Evolutionary conservation across 2,797 vertebrate genomes (phyloP).

Genomic region (Rhabdomys pumilio): DNA sequence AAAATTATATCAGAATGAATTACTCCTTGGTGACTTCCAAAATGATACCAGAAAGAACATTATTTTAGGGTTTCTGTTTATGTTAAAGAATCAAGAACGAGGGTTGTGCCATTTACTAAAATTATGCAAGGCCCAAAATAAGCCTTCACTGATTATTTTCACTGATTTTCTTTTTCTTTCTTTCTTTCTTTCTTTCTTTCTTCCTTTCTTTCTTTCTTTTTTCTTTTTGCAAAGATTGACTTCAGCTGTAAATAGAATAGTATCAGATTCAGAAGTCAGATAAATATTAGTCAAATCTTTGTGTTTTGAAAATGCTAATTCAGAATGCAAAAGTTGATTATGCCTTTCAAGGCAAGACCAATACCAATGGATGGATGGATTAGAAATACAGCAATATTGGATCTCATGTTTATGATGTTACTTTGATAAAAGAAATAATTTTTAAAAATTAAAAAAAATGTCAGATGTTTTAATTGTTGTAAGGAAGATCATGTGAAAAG

Average conservation of each 20-base stretch:
- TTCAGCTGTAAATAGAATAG: too few species aligned
- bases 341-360: neutral
- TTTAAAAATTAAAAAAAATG: neutral
- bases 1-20: neutral
- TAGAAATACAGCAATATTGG: neutral
- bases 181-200: too few species aligned
- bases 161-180: too few species aligned
- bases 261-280: too few species aligned
- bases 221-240: neutral
- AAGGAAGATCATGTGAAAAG: neutral
- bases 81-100: neutral
- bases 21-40: conserved; percentile 5
- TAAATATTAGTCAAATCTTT: neutral
- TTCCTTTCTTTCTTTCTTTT: too few species aligned
- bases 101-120: neutral
- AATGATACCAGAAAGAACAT: neutral
- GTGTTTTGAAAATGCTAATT: neutral
- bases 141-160: neutral
- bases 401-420: neutral
- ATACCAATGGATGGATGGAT: neutral
- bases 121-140: neutral
- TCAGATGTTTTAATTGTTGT: neutral
- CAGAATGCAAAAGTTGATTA: neutral
- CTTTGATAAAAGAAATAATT: neutral
- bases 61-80: neutral